Evolutionary conservation across 2,888 invertebrate genomes (phyloP), one percentile per base, ranked within the genome.

Genomic region (Stictocephala bisonia): DNA sequence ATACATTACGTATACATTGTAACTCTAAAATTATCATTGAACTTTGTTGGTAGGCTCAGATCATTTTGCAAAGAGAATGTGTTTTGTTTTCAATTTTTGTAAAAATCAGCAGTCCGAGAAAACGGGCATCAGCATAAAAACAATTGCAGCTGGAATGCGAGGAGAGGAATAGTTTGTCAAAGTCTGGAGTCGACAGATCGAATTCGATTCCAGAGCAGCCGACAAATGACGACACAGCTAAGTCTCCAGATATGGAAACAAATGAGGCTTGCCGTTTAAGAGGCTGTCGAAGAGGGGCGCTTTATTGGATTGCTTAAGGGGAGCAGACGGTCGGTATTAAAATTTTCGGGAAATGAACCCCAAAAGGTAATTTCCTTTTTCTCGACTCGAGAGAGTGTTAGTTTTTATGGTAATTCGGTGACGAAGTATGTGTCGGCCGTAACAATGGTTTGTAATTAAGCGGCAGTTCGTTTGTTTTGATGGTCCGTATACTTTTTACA

Each of bases 311-410:
- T 60, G 60, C 44, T 27, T 56, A 31, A 50, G 50, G 50, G 58
- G 71, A 44, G 71, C 18, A 7, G 41, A 20, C 15, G 60, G 31
- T 13, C 53, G 7, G 76, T 74, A 76, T 77, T 77, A 76, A 77
- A 76, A 76, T 77, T 73, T 75, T 58, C 66, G 56, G 77, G 76
- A 77, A 78, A 78, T 78, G 77, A 78, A 74, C 75, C 71, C 74
- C 75, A 64, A 69, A 71, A 77, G 75, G 77, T 78, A 77, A 77
- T 78, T 77, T 76, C 77, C 76, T 72, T 77, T 58, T 72, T 68
- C 68, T 35, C 44, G 27, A 2, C 13, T 44, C 44, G 29, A 56
- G 27, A 27, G 60, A 50, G 60, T 66, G 53, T 64, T 50, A 67
- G 53, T 67, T 51, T 67, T 67, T 67, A 72, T 67, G 72, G 67